Evolutionary conservation across 2,113 vertebrate species (phyloP).

Genomic region (Bubo bubo): DNA sequence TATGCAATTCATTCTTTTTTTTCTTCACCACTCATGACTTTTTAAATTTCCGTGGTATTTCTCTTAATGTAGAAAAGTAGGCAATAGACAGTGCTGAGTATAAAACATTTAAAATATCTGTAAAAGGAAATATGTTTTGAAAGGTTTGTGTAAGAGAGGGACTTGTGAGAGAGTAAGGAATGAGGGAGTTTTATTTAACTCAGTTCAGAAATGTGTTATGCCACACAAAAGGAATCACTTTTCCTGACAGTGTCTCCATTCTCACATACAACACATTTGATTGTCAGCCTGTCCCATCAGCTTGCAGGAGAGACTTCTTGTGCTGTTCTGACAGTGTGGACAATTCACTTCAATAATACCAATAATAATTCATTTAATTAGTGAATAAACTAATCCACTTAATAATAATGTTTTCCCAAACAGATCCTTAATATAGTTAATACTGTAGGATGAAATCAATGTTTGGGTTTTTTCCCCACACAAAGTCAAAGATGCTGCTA

Average conservation of each 20-base stretch:
- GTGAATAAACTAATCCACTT: background rate
- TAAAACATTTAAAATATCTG: background rate
- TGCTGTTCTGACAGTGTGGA: background rate
- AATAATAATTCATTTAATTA: background rate
- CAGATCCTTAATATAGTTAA: background rate
- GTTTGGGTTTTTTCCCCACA: fast-evolving
- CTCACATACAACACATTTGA: background rate
- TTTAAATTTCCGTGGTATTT: background rate
- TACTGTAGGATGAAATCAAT: background rate
- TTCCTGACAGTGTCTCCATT: background rate
- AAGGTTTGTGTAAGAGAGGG: background rate
- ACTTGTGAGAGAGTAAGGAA: background rate
- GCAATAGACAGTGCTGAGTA: background rate
- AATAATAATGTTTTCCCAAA: background rate
- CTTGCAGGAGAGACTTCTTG: background rate
- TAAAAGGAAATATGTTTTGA: background rate
- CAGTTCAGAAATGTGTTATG: background rate
- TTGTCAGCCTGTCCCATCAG: background rate
- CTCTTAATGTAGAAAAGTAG: background rate
- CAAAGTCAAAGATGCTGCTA: background rate
- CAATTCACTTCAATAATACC: background rate
- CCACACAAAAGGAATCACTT: background rate
- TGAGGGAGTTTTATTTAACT: background rate
- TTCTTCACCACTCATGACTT: background rate
- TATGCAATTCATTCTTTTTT: background rate